A percentile compares a stretch with the other conserved stretches of the same genome.
Conservation (phyloP, 1,140 invertebrate genomes). For the Drosophila nigrodunni region DNA sequence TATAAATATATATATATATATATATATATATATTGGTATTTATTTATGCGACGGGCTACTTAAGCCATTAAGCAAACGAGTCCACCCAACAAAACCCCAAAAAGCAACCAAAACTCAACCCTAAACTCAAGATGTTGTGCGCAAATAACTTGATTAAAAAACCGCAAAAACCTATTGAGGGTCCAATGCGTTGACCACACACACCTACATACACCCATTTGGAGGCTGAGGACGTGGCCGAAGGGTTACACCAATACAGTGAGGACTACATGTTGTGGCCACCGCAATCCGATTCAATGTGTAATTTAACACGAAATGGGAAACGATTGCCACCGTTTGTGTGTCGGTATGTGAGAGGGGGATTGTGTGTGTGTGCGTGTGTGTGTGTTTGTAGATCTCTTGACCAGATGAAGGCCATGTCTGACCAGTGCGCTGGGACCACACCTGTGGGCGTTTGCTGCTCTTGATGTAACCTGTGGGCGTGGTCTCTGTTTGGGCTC, state of each 20-base stretch:
- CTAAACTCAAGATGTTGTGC: conserved; percentile 33
- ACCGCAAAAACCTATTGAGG: conserved; percentile 80
- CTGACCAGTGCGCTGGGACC: conserved; percentile 43
- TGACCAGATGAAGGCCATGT: conserved; percentile 54
- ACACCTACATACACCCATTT: conserved; percentile 16
- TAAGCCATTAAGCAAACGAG: conserved; percentile 49
- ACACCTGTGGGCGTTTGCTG: conserved; percentile 53
- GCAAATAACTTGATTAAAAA: conserved; percentile 82
- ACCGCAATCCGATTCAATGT: conserved; percentile 81
- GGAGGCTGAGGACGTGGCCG: neutral
- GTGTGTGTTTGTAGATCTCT: conserved; percentile 34
- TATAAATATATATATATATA: conserved; percentile 11
- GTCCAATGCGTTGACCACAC: conserved; percentile 52
- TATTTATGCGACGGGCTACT: conserved; percentile 69
- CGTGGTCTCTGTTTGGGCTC: conserved; percentile 27
- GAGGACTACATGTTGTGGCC: conserved; percentile 71
- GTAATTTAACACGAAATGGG: conserved; percentile 83
- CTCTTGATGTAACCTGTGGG: conserved; percentile 38
- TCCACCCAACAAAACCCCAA: neutral
- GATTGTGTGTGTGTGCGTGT: conserved; percentile 30
- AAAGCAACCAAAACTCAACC: neutral
- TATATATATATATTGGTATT: conserved; percentile 45
- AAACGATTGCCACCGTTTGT: conserved; percentile 63
- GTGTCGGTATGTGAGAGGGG: conserved; percentile 32
- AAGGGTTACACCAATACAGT: conserved; percentile 16